Base-by-base conservation (phyloP, 53 echinoderm and acorn worm species). In the Glandiceps talaboti region DNA sequence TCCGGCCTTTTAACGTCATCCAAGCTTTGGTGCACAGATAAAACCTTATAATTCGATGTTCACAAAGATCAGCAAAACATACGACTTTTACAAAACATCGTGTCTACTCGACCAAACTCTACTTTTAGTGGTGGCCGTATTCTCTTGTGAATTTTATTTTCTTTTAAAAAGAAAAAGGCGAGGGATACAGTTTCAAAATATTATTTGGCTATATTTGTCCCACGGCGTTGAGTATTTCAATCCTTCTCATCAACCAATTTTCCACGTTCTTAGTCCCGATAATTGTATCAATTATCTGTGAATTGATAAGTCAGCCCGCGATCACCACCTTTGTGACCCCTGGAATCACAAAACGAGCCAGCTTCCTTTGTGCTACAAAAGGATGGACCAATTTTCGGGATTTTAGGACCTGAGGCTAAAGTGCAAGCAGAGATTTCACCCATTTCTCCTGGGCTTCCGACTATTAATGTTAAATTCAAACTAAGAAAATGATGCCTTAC, bases 171-270 rank as follows among this genome's bases (percentile, higher is more conserved):
- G n/a, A n/a, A n/a, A n/a, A n/a, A n/a, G n/a, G n/a, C n/a, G n/a
- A n/a, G n/a, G n/a, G n/a, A n/a, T n/a, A n/a, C n/a, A n/a, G n/a
- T n/a, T 76, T 77, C 75, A 27, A n/a, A 76, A 64, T 26, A 77
- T 33, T 25, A 32, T 33, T 33, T 83, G 30, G 28, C 32, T 33
- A 30, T 83, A 20, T 45, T 45, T 45, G 64, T 45, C 64, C 64
- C 64, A 45, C 6, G 64, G 64, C 64, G 20, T 45, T 45, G 6
- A 45, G 64, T 12, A 6, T 45, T 45, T 45, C 64, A 20, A 45
- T 45, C 64, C 6, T 45, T 45, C 64, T 45, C 64, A 45, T 45
- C 6, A 45, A 45, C 64, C 64, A 45, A 45, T 45, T 45, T 45
- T 45, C 64, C 64, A 45, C 64, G 64, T 45, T 45, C 64, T 45